A percentile compares a stretch with the other conserved stretches of the same genome.
Evolutionary conservation across 2,797 vertebrate genomes (phyloP).

Genomic region (Coregonus sp.): DNA sequence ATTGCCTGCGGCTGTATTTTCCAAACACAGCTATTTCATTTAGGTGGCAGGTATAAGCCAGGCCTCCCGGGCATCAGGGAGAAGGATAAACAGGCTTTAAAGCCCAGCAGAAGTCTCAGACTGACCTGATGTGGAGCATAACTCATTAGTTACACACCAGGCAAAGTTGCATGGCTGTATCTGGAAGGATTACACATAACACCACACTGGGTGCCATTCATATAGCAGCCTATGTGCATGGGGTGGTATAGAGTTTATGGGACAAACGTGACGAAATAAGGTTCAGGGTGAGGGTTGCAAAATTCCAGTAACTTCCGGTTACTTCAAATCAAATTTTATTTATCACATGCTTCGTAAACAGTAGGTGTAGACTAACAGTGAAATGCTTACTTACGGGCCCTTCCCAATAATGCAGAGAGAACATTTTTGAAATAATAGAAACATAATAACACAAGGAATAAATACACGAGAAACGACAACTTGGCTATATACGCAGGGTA

Average conservation of each 20-base stretch:
- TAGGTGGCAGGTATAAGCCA: slow-evolving; percentile 43
- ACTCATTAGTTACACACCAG: slow-evolving; percentile 65
- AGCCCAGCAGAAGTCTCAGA: slow-evolving; percentile 63
- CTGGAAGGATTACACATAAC: slow-evolving; percentile 49
- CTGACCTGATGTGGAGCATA: slow-evolving; percentile 63
- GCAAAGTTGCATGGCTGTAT: slow-evolving; percentile 41
- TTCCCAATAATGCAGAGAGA: too few species aligned
- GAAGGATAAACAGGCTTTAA: slow-evolving; percentile 71
- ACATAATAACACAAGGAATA: too few species aligned
- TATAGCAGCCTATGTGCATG: neutral
- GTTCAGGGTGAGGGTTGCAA: neutral
- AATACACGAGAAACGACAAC: too few species aligned
- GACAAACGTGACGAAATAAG: too few species aligned
- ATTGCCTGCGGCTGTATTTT: slow-evolving; percentile 22
- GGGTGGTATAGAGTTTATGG: neutral
- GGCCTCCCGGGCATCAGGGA: slow-evolving; percentile 57
- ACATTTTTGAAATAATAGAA: too few species aligned
- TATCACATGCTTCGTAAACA: too few species aligned
- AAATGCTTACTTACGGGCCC: too few species aligned
- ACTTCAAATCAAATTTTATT: too few species aligned
- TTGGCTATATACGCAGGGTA: too few species aligned
- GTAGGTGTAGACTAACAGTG: neutral
- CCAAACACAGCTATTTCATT: slow-evolving; percentile 52
- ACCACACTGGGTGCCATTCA: slow-evolving; percentile 32
- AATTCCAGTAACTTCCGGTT: too few species aligned